Evolutionary conservation across 1,140 invertebrate genomes (phyloP), one percentile per base, ranked within the genome.

Genomic region (Tetramorium alpestre): DNA sequence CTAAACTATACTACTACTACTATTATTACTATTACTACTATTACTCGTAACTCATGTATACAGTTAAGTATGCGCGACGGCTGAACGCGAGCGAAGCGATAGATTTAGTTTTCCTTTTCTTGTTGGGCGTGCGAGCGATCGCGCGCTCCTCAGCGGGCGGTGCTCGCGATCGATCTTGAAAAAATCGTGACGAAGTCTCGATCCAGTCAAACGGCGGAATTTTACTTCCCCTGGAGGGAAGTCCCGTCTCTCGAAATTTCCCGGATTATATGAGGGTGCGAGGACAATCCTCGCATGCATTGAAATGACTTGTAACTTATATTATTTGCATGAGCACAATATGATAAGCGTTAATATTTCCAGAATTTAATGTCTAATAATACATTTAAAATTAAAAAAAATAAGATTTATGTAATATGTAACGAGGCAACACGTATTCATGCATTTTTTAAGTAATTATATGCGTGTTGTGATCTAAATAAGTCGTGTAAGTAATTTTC

Each of bases 1-100:
- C 90, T 93, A 93, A 94, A 94, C 91, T 93, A 92, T 77, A 78
- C 58, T 85, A 82, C 51, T 82, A 80, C 58, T 85, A 86, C 38
- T 85, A 85, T 22, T 85, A 85, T 56, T 85, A 60, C 49, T 82
- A 70, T 18, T 82, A 62, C 75, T 86, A 86, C 56, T 85, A 90
- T 87, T 90, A 90, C 65, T 91, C 72, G 89, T 90, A 91, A 91
- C 64, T 90, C 89, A 88, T 90, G 88, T 88, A 88, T 90, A 90
- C 90, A 89, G 64, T 90, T 91, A 90, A 91, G 89, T 90, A 76
- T 85, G 87, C 82, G 90, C 86, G 89, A 91, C 84, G 90, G 81
- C 85, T 87, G 77, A 84, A 90, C 86, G 82, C 89, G 75, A 86
- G 82, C 86, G 80, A 90, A 86, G 87, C 89, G 84, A 72, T 90